These are phyloP conservation scores for Synchiropus splendidus DNA, from an alignment of 2,113 vertebrate genomes.

Conservation along the genomic window DNA sequence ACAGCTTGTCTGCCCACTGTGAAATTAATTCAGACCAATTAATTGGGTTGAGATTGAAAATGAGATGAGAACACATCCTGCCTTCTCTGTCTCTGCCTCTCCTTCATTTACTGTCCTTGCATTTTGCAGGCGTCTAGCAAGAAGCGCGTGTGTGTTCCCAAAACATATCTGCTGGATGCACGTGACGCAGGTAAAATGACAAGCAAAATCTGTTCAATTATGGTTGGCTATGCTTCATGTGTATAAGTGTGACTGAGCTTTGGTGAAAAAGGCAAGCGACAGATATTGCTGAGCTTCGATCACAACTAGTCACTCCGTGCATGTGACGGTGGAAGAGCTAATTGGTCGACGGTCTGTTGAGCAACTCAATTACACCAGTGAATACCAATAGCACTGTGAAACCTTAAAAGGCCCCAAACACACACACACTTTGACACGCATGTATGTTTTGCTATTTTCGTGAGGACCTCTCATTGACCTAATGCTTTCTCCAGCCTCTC, in stretches of 20 bases:
- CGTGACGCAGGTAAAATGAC: too few relatives aligned
- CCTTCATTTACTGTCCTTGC: neutral
- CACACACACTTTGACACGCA: conserved; percentile 13
- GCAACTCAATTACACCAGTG: conserved; percentile 54
- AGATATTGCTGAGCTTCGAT: too few relatives aligned
- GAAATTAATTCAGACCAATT: conserved; percentile 55
- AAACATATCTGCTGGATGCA: too few relatives aligned
- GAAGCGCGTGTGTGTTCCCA: neutral
- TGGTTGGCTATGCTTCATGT: too few relatives aligned
- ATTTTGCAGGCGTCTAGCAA: neutral
- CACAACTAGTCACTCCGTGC: too few relatives aligned
- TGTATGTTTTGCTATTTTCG: too few relatives aligned
- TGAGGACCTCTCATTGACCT: too few relatives aligned
- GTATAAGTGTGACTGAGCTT: too few relatives aligned
- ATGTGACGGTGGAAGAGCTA: conserved; percentile 19
- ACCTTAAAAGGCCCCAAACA: conserved; percentile 28
- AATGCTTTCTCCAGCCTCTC: too few relatives aligned
- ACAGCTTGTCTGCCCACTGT: conserved; percentile 23
- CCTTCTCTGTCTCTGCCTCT: conserved; percentile 13
- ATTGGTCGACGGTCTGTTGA: conserved; percentile 49
- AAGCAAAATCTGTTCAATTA: too few relatives aligned
- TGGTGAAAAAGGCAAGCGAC: too few relatives aligned
- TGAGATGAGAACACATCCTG: conserved; percentile 46
- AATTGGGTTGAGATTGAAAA: conserved; percentile 54
- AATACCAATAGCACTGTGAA: conserved; percentile 43